Evolutionary conservation across 2,113 vertebrate genomes (phyloP), one percentile per base, ranked within the genome.

Genomic region (Dendrocopos noguchii): DNA sequence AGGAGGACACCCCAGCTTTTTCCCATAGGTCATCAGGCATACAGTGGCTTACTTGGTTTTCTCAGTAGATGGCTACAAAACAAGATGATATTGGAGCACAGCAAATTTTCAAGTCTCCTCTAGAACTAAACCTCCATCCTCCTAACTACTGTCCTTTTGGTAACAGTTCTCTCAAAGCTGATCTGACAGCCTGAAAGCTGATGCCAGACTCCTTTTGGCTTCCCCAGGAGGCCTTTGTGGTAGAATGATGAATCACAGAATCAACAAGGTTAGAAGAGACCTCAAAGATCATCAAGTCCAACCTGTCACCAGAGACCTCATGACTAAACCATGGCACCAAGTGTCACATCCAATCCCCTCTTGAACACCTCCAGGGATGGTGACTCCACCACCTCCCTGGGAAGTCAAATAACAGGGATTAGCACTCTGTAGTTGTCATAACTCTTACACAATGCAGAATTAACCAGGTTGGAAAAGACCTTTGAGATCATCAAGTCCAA

Each of bases 11-110:
- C 8, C n/a, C 7, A 14, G 27, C n/a, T 77, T 92, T 79, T 79
- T 71, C 29, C 6, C 4, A 47, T 17, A 4, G 19, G 16, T 42
- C 18, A 12, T 53, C 64, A 75, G 46, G 53, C 34, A 47, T 5
- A 9, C 0, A 0, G 29, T 10, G 3, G 46, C 55, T 91, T 79
- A 79, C 64, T 52, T 87, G 25, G 1, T 64, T 82, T 87, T 87
- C 64, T 94, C 87, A 94, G 87, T 47, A 94, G 60, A 47, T 76
- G 72, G 59, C 46, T 68, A 64, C 19, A 76, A 74, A 76, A 65
- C 0, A 1, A 67, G 55, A 56, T 47, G 46, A 80, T 52, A 14
- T 55, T 31, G 66, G 25, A 24, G 21, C 1, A 0, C 4, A 8
- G 42, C 20, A 76, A 15, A 76, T 53, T 73, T 84, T 63, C 52